Conservation (phyloP, 2,888 invertebrate species). For the Scrobipalpa atriplicella region DNA sequence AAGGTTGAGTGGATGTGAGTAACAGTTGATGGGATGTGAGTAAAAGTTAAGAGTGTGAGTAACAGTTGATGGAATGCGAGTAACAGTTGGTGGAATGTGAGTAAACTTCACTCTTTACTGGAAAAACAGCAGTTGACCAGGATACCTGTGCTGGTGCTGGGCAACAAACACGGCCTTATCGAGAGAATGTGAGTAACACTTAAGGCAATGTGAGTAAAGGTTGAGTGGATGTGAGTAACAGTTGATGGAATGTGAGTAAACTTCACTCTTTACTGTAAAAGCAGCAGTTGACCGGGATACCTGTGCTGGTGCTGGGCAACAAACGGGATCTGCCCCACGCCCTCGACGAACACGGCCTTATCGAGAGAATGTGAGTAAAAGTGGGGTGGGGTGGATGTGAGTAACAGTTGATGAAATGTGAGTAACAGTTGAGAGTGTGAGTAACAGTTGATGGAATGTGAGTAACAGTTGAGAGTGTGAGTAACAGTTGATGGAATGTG, state of each 20-base stretch:
- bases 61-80: neutral
- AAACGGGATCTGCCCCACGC: conserved; percentile 96
- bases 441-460: neutral
- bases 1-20: neutral
- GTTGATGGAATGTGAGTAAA: conserved; percentile 58
- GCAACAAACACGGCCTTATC: conserved; percentile 99
- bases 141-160: conserved; percentile 98
- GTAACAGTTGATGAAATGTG: neutral
- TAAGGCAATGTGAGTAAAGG: too few relatives aligned
- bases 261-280: conserved; percentile 98
- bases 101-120: conserved; percentile 92
- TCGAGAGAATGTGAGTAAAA: conserved; percentile 96
- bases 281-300: conserved; percentile 97
- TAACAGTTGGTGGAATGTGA: too few relatives aligned
- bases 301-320: conserved; percentile 98
- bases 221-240: too few relatives aligned
- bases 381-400: neutral
- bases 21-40: neutral
- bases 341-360: conserved; percentile 85
- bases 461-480: neutral
- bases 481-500: neutral
- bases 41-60: neutral
- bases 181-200: too few relatives aligned
- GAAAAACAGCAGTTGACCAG: conserved; percentile 98
- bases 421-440: neutral